These are phyloP conservation scores for Halictus quadricinctus DNA, from an alignment of 2,888 invertebrate species.

Conservation along the genomic window DNA sequence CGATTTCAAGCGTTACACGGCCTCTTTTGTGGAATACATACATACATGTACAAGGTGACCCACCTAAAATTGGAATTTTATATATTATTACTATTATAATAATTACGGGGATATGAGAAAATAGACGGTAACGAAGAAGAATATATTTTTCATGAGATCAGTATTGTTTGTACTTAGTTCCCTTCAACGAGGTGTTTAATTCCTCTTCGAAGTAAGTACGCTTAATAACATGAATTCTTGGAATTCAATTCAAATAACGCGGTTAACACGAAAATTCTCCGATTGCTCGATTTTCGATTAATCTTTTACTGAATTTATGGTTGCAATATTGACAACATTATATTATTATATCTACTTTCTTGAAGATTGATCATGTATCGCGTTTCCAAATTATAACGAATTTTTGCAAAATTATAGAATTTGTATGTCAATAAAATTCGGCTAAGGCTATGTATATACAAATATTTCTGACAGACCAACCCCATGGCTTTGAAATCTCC, in stretches of 20 bases:
- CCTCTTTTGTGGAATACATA: slow-evolving; percentile 41
- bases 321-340: not conserved
- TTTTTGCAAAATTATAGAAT: not conserved
- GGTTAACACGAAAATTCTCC: not conserved
- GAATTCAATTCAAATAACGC: not conserved
- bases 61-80: not conserved
- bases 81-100: too few species aligned
- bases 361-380: not conserved
- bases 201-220: not conserved
- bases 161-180: not conserved
- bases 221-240: not conserved
- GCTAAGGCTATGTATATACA: not conserved
- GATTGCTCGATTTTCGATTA: not conserved
- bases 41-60: slow-evolving; percentile 25
- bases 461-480: not conserved
- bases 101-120: not conserved
- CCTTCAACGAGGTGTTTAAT: not conserved
- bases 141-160: not conserved
- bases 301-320: not conserved
- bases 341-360: not conserved
- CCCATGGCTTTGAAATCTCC: not conserved
- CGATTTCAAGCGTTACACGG: slow-evolving; percentile 59
- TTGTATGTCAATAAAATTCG: not conserved
- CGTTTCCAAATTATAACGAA: not conserved
- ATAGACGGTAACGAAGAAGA: not conserved